Percentiles rank a stretch among this genome's conserved stretches.
These are phyloP conservation scores for Tipula confusa DNA, from an alignment of 2,888 invertebrate genomes.

Conservation along the genomic window DNA sequence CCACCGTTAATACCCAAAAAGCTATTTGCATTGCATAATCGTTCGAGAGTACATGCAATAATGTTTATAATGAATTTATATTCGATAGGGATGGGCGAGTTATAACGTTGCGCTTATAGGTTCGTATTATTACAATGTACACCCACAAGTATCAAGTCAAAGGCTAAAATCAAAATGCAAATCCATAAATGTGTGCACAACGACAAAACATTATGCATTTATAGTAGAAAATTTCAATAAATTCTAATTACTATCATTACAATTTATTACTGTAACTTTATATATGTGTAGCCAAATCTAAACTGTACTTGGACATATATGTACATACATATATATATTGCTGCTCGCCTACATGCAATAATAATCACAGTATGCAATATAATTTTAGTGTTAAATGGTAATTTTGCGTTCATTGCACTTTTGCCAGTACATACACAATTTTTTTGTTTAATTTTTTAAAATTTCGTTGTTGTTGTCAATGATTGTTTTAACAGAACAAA, in stretches of 20 bases:
- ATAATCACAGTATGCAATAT: not conserved
- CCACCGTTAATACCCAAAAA: not conserved
- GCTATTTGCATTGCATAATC: not conserved
- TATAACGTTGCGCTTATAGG: not conserved
- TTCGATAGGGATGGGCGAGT: not conserved
- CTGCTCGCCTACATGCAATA: not conserved
- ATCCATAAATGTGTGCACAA: not conserved
- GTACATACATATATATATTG: no score
- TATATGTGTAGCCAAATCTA: not conserved
- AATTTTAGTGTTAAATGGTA: constrained; percentile 9
- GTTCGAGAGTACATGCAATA: not conserved
- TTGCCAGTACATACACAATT: not conserved
- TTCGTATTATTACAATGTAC: not conserved
- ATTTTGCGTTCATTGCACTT: not conserved
- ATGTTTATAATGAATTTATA: not conserved
- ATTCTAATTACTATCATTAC: constrained; percentile 20
- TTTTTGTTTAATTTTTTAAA: not conserved
- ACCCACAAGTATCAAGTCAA: not conserved
- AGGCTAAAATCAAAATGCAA: not conserved
- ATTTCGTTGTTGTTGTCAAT: not conserved
- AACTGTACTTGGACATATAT: no score
- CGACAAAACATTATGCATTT: no score
- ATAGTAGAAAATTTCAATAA: not conserved
- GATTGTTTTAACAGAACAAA: not conserved
- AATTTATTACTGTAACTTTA: not conserved